Conservation (phyloP, 2,113 vertebrate genomes). For the Sphaerodactylus townsendi region DNA sequence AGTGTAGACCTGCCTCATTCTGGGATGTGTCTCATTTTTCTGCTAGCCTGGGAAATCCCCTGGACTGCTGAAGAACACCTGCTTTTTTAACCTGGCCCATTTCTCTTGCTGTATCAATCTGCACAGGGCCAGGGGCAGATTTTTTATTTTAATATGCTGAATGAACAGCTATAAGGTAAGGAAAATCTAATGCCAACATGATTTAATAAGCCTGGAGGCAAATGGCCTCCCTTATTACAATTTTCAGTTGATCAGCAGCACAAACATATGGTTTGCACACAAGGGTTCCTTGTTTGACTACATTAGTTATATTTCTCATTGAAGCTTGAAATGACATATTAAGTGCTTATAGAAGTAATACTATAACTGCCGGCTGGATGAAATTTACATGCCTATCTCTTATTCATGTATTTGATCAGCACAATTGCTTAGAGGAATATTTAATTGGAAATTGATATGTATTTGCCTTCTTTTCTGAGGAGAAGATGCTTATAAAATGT, state of each 20-base stretch:
- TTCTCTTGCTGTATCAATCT: too few relatives aligned
- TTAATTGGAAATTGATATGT: constrained; percentile 67
- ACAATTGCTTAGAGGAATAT: constrained; percentile 63
- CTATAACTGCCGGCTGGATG: constrained; percentile 55
- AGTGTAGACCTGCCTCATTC: too few relatives aligned
- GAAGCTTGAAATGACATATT: constrained; percentile 64
- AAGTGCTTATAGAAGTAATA: constrained; percentile 54
- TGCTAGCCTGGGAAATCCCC: too few relatives aligned
- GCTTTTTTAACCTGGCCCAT: too few relatives aligned
- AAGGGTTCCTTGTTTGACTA: constrained; percentile 38
- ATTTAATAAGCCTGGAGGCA: constrained; percentile 19
- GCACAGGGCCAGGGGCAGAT: too few relatives aligned
- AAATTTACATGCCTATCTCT: constrained; percentile 68
- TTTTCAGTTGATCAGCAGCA: constrained; percentile 22
- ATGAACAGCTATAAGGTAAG: not conserved
- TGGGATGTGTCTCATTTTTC: too few relatives aligned
- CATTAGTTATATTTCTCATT: constrained; percentile 39
- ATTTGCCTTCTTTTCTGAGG: constrained; percentile 45
- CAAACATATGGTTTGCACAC: constrained; percentile 18
- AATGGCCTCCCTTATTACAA: constrained; percentile 15
- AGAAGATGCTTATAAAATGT: constrained; percentile 44
- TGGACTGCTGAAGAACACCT: too few relatives aligned
- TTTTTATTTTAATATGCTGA: too few relatives aligned
- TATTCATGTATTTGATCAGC: constrained; percentile 71
- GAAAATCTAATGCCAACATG: not conserved